These are phyloP conservation scores for Gibbula magus DNA, from an alignment of 2,888 invertebrate species.

Conservation along the genomic window DNA sequence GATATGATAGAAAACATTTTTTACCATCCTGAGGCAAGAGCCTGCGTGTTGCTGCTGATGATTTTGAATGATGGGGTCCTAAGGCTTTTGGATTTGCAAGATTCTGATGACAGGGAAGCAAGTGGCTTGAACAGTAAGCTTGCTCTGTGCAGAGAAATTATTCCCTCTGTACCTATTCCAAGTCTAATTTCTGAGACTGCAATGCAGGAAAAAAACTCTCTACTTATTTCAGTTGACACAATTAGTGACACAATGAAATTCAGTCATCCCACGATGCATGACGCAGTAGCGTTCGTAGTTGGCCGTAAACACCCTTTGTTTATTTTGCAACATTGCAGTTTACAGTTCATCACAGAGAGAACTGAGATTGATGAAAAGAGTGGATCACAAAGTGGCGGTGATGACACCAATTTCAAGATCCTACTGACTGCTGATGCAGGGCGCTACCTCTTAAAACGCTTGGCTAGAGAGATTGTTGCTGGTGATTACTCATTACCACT, in stretches of 20 bases:
- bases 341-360: neutral
- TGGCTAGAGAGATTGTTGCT: neutral
- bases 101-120: neutral
- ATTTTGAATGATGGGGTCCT: neutral
- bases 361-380: neutral
- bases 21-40: neutral
- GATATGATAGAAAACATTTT: neutral
- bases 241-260: constrained; percentile 2
- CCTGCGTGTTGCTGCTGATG: neutral
- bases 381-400: constrained; percentile 1
- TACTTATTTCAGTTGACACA: neutral
- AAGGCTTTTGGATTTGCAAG: neutral
- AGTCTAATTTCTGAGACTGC: neutral
- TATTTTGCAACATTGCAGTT: neutral
- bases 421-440: neutral
- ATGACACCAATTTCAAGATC: neutral
- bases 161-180: neutral
- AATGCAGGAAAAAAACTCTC: neutral
- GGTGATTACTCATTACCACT: neutral
- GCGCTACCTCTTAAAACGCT: neutral
- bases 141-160: neutral
- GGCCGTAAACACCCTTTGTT: neutral
- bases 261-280: constrained; percentile 6
- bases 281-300: constrained; percentile 4
- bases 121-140: neutral